A percentile compares a stretch with the other conserved stretches of the same genome.
Conservation (phyloP, 2,888 invertebrate genomes). For the Tridacna crocea region DNA sequence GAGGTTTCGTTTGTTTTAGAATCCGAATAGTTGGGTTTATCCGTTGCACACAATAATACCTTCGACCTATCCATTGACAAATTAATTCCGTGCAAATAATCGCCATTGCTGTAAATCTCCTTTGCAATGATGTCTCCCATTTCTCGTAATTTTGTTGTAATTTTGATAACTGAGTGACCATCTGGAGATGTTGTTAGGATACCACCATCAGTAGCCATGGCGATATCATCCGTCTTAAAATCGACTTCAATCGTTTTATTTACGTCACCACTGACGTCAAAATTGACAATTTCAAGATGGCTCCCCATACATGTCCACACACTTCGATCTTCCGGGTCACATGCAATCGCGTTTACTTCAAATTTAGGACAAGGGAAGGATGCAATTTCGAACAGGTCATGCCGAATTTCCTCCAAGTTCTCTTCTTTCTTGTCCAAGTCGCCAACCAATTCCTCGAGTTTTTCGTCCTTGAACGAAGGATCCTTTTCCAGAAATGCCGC, state of each 20-base stretch:
- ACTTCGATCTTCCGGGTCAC: slow-evolving; percentile 12
- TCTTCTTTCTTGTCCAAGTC: slow-evolving; percentile 9
- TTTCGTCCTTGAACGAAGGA: neutral
- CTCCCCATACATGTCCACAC: slow-evolving; percentile 33
- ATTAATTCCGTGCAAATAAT: slow-evolving; percentile 36
- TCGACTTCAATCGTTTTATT: neutral
- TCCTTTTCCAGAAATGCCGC: slow-evolving; percentile 7
- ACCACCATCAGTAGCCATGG: slow-evolving; percentile 7
- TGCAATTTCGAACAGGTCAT: slow-evolving; percentile 14
- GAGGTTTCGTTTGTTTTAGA: slow-evolving; percentile 32
- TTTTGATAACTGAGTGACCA: slow-evolving; percentile 14
- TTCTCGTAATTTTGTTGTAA: neutral
- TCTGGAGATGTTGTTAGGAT: slow-evolving; percentile 44
- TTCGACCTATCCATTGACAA: slow-evolving; percentile 30
- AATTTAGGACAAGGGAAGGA: slow-evolving; percentile 15
- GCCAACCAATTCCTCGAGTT: slow-evolving; percentile 31
- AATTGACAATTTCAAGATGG: slow-evolving; percentile 25
- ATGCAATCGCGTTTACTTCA: slow-evolving; percentile 33
- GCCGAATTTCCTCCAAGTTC: slow-evolving; percentile 27
- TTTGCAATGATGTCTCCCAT: neutral
- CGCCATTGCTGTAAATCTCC: slow-evolving; percentile 1
- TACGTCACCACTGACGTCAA: slow-evolving; percentile 1
- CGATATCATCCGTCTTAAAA: slow-evolving; percentile 37
- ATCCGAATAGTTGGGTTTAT: slow-evolving; percentile 41
- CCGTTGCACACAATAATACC: slow-evolving; percentile 34